Evolutionary conservation across 2,113 vertebrate species (phyloP).

Genomic region (Hydrochoerus hydrochaeris): DNA sequence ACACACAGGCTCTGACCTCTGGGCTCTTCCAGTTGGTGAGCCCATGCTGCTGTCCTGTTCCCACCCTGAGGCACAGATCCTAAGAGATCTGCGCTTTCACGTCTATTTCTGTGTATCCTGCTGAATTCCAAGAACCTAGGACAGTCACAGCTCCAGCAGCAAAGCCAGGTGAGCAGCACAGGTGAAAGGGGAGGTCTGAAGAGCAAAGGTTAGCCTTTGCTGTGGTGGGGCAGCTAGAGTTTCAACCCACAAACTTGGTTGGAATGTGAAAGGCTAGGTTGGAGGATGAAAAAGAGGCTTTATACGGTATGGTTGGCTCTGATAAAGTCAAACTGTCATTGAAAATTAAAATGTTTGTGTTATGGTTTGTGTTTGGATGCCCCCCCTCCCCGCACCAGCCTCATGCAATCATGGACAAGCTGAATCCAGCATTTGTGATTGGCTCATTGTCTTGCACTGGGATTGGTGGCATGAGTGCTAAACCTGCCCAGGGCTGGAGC

Average conservation of each 20-base stretch:
- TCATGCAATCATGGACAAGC: too few relatives aligned
- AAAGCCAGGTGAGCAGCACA: not conserved
- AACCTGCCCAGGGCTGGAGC: too few relatives aligned
- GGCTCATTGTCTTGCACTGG: too few relatives aligned
- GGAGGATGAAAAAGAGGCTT: constrained; percentile 39
- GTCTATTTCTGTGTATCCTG: not conserved
- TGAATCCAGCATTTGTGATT: too few relatives aligned
- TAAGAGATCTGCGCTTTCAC: not conserved
- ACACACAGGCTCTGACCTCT: not conserved
- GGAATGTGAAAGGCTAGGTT: not conserved
- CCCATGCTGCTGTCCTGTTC: not conserved
- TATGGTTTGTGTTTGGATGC: too few relatives aligned
- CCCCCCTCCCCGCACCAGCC: too few relatives aligned
- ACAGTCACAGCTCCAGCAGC: not conserved
- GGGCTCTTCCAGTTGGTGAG: not conserved
- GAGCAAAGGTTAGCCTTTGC: not conserved
- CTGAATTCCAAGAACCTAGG: not conserved
- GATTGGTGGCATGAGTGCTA: too few relatives aligned
- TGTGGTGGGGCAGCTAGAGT: not conserved
- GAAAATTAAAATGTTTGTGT: not conserved
- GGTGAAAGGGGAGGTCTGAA: not conserved
- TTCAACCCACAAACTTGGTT: not conserved
- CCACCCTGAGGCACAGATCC: not conserved
- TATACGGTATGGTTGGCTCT: not conserved
- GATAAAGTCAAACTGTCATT: not conserved